Conservation (phyloP, 1,140 invertebrate genomes). For the Drosophila mauritiana region DNA sequence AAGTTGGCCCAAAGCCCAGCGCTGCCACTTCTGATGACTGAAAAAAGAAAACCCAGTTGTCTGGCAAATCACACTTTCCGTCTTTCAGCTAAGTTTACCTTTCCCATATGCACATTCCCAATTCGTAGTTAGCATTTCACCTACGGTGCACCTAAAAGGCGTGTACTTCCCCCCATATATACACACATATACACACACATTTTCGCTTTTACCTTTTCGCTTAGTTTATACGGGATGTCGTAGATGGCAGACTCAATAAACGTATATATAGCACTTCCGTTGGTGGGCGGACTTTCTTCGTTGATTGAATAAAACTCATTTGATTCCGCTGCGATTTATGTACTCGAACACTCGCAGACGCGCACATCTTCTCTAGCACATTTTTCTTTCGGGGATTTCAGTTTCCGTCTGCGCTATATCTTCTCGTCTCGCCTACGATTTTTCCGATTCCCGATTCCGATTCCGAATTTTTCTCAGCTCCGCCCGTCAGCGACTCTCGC, state of each 20-base stretch:
- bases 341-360: slow-evolving; percentile 12
- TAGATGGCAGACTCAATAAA: slow-evolving; percentile 23
- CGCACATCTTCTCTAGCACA: slow-evolving; percentile 55
- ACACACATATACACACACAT: slow-evolving; percentile 51
- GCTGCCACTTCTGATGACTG: no score
- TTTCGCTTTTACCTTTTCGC: slow-evolving; percentile 68
- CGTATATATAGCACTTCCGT: slow-evolving; percentile 64
- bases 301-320: slow-evolving; percentile 82
- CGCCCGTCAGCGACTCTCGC: slow-evolving; percentile 42
- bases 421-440: background rate
- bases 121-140: slow-evolving; percentile 41
- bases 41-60: slow-evolving; percentile 20
- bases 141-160: slow-evolving; percentile 69
- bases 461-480: slow-evolving; percentile 33
- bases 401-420: slow-evolving; percentile 18
- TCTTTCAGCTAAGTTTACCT: slow-evolving; percentile 44
- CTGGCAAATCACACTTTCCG: slow-evolving; percentile 47
- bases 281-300: slow-evolving; percentile 64
- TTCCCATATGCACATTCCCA: slow-evolving; percentile 13
- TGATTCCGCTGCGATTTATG: slow-evolving; percentile 46
- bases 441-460: background rate
- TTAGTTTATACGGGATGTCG: slow-evolving; percentile 54
- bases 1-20: slow-evolving; percentile 24
- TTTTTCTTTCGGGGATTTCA: slow-evolving; percentile 26
- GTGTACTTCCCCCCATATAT: slow-evolving; percentile 59